Evolutionary conservation across 2,888 invertebrate genomes (phyloP), one percentile per base, ranked within the genome.

Genomic region (Polydrusus tereticollis): DNA sequence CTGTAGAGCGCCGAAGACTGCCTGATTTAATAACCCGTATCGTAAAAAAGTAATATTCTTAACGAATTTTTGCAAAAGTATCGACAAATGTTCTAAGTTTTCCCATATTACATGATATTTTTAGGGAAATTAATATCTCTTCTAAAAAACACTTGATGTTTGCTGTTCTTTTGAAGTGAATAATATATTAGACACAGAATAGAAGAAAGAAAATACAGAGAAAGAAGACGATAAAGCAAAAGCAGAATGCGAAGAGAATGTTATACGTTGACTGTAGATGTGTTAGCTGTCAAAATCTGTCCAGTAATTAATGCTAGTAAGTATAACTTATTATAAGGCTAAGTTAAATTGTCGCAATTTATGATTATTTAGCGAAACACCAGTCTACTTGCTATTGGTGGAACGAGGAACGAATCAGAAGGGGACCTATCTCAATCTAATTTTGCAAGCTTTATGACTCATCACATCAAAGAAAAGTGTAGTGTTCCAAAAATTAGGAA

Each of bases 281-380:
- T 76, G 12, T 67, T 77, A 36, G 73, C 76, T n/a, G 76, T 76
- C n/a, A 58, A 74, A 62, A 23, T 75, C 8, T 60, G 50, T 58
- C 76, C 75, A n/a, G 12, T 23, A 43, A 12, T 76, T 21, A 26
- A 41, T 6, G 76, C 70, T 12, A 69, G 73, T 36, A 43, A 57
- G n/a, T n/a, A n/a, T n/a, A n/a, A 14, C 74, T 14, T 79, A 80
- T 64, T 80, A 74, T 47, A 79, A 77, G 69, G 77, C 72, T 76
- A 81, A 81, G 63, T 62, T 81, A 6, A 80, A n/a, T 45, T 43
- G n/a, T 26, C 45, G 45, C 41, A 62, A 62, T 16, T 62, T 45
- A 45, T 33, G 79, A 63, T 50, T 67, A 80, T 67, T 43, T 80
- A n/a, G 66, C 33, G 21, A 76, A 68, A 23, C 47, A 77, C 6